Percentiles rank a stretch among this genome's conserved stretches.
Evolutionary conservation across 2,113 vertebrate species (phyloP).

Genomic region (Heterochromis multidens): DNA sequence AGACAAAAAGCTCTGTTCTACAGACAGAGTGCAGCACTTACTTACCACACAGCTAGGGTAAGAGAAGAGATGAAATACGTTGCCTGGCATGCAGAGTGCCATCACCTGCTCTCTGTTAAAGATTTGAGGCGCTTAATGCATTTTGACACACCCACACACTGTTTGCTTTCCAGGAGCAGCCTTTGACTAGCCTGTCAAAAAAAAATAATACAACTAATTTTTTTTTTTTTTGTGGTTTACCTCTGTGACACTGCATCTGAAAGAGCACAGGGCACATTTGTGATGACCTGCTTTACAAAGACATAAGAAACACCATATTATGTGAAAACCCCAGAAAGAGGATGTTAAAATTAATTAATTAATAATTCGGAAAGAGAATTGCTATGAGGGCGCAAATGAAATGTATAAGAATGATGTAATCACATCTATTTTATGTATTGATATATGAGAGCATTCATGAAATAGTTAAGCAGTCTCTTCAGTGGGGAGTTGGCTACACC

Average conservation of each 20-base stretch:
- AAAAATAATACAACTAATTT: not conserved
- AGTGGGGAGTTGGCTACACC: too few species aligned
- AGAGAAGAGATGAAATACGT: not conserved
- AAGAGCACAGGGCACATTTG: too few species aligned
- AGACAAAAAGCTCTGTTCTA: not conserved
- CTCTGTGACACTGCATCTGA: not conserved
- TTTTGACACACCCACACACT: not conserved
- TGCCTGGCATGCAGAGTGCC: not conserved
- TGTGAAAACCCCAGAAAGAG: not conserved
- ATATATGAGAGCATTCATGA: not conserved
- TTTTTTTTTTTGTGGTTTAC: not conserved
- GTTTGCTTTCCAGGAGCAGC: not conserved
- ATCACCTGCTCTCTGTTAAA: slow-evolving; percentile 8
- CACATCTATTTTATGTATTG: not conserved
- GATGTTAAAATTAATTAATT: not conserved
- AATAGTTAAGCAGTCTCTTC: not conserved
- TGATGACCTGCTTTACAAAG: not conserved
- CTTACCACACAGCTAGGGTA: not conserved
- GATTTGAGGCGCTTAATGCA: slow-evolving; percentile 2
- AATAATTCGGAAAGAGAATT: too few species aligned
- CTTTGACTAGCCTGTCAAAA: not conserved
- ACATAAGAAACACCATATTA: not conserved
- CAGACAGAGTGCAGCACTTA: not conserved
- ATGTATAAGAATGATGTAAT: not conserved
- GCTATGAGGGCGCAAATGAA: not conserved